phyloP scores from a whole-genome alignment of 1,140 invertebrate genomes.

The Cylas formicarius region DNA sequence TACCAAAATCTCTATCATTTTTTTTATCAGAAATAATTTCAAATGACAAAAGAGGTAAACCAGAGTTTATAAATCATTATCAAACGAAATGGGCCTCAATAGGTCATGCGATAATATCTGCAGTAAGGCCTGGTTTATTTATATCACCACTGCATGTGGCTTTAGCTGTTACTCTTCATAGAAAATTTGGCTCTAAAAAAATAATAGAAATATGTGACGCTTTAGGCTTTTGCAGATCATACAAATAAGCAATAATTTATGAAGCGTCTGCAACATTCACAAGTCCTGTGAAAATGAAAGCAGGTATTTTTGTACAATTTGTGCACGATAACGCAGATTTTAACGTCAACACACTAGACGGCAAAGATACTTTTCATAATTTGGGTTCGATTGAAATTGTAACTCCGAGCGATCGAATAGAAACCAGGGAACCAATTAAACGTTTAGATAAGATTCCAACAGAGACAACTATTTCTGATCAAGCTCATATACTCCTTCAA shows the following conservation, averaged over 20 bases:
- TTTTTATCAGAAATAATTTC: conserved; percentile 22
- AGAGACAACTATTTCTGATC: conserved; percentile 8
- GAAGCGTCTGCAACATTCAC: conserved; percentile 16
- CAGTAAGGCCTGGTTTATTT: conserved; percentile 9
- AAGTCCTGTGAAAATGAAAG: conserved; percentile 10
- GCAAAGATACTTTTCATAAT: conserved; percentile 22
- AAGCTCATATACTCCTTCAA: conserved; percentile 14
- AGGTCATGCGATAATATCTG: conserved; percentile 9
- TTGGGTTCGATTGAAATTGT: conserved; percentile 25
- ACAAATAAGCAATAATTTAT: conserved; percentile 18
- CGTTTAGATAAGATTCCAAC: conserved; percentile 12
- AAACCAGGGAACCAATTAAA: conserved; percentile 12
- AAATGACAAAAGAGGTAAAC: conserved; percentile 17
- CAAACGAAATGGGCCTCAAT: conserved; percentile 6
- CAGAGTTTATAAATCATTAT: conserved; percentile 9
- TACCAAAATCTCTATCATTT: conserved; percentile 19
- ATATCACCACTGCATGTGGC: conserved; percentile 11
- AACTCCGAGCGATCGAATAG: conserved; percentile 10
- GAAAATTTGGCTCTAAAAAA: conserved; percentile 22
- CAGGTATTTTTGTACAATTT: conserved; percentile 26
- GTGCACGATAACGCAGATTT: conserved; percentile 27
- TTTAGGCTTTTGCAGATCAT: conserved; percentile 20
- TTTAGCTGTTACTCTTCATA: conserved; percentile 15
- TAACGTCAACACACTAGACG: conserved; percentile 23
- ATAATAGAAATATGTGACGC: conserved; percentile 15